Conservation (phyloP, 2,797 vertebrate species). For the Malacoctenus gilli region DNA sequence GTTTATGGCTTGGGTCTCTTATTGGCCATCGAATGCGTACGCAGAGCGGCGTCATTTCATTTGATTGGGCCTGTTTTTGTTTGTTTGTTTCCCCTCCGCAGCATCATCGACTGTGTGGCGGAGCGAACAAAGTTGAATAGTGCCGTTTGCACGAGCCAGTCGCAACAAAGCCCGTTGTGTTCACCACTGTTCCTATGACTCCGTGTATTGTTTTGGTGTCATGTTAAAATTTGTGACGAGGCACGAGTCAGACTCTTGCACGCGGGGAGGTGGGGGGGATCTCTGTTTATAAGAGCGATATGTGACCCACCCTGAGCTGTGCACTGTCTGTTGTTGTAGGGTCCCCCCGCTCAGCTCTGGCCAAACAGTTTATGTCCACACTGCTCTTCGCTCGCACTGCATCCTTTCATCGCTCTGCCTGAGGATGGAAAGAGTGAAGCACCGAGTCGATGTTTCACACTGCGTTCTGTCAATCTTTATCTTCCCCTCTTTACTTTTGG, state of each 20-base stretch:
- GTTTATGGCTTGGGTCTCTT: background rate
- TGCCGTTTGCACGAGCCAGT: slow-evolving; percentile 19
- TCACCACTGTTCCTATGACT: slow-evolving; percentile 28
- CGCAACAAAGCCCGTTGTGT: slow-evolving; percentile 22
- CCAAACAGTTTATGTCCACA: slow-evolving; percentile 57
- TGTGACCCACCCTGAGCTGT: slow-evolving; percentile 39
- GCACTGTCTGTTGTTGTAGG: slow-evolving; percentile 47
- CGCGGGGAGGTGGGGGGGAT: slow-evolving; percentile 17
- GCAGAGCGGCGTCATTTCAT: background rate
- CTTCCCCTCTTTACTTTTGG: slow-evolving; percentile 6
- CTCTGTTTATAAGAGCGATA: slow-evolving; percentile 37
- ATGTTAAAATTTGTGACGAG: slow-evolving; percentile 15
- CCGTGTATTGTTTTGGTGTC: slow-evolving; percentile 24
- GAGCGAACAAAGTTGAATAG: slow-evolving; percentile 9
- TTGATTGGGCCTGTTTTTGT: background rate
- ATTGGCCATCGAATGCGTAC: slow-evolving; percentile 4
- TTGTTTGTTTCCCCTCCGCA: slow-evolving; percentile 9
- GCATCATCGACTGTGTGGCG: slow-evolving; percentile 1
- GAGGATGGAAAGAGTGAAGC: background rate
- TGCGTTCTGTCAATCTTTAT: background rate
- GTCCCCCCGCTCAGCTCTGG: slow-evolving; percentile 44
- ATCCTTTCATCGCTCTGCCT: slow-evolving; percentile 30
- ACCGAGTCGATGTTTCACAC: background rate
- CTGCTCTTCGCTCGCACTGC: slow-evolving; percentile 27
- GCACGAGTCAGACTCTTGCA: slow-evolving; percentile 32